Evolutionary conservation across 2,113 vertebrate genomes (phyloP), one percentile per base, ranked within the genome.

Genomic region (Silurus meridionalis): DNA sequence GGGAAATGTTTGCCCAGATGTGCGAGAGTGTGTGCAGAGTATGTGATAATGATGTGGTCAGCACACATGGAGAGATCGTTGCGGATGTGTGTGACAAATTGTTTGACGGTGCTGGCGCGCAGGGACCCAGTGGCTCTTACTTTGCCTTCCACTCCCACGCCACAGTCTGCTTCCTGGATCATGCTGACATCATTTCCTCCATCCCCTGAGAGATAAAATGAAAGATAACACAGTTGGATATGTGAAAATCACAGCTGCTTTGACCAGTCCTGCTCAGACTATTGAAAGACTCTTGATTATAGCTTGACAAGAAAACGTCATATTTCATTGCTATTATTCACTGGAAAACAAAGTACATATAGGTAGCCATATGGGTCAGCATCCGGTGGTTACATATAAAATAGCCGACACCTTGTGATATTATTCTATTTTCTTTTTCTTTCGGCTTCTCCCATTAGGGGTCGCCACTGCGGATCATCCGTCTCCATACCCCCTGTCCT

Each of bases 141-240:
- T 97, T 98, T 99, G 89, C 98, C 98, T 94, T 99, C 98, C 90
- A 99, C 97, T 86, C 98, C 98, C 90, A 99, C 98, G 63, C 98
- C 98, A 71, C 98, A 99, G 95, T 99, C 98, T 0, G 98, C 96
- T 92, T 99, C 98, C 95, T 99, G 98, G 92, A 99, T 99, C 98
- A 99, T 99, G 93, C 98, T 99, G 91, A 99, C 98, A 74, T 99
- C 98, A 89, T 99, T 99, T 93, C 98, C 98, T 91, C 98, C 98
- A 0, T 99, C 98, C 92, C 98, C 98, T 99, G 93, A 84, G 89
- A 92, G 91, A 94, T 75, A 90, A 37, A 80, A 1, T 58, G 67
- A 74, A 23, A 77, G 50, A 77, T 3, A 14, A 14, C 93, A 88
- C 86, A 92, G 91, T 60, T 88, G 91, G 91, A 8, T 80, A 37